These are phyloP conservation scores for Anoplophora glabripennis DNA, from an alignment of 1,140 invertebrate genomes.

Conservation along the genomic window DNA sequence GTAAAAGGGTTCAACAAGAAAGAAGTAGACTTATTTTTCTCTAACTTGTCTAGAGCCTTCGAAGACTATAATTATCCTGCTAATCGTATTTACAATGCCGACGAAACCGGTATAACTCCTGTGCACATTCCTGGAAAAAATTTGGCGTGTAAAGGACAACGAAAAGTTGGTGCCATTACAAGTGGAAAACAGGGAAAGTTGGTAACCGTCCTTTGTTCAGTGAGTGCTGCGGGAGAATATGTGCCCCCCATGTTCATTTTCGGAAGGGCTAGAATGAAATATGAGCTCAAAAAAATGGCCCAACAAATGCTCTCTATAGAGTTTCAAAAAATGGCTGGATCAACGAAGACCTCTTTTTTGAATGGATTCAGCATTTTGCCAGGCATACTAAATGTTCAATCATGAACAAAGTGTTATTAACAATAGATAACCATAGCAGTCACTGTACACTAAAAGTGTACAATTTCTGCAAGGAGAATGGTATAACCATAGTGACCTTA, in stretches of 20 bases:
- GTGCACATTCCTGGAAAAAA: conserved; percentile 15
- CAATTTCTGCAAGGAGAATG: neutral
- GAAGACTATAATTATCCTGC: neutral
- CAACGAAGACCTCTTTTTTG: conserved; percentile 19
- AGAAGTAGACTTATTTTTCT: conserved; percentile 2
- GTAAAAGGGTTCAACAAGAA: conserved; percentile 11
- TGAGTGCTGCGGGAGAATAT: conserved; percentile 31
- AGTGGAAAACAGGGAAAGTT: conserved; percentile 32
- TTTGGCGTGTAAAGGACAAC: conserved; percentile 34
- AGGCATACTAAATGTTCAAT: neutral
- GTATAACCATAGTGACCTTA: conserved; percentile 28
- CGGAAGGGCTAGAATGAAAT: conserved; percentile 3
- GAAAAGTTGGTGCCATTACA: conserved; percentile 46
- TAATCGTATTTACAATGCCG: neutral
- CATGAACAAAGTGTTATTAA: conserved; percentile 34
- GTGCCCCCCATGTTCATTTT: conserved; percentile 13
- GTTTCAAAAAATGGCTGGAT: conserved; percentile 41
- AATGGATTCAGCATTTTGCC: conserved; percentile 11
- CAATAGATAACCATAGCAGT: conserved; percentile 37
- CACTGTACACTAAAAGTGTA: neutral
- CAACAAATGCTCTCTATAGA: too few relatives aligned
- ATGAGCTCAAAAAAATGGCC: conserved; percentile 5
- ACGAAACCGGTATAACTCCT: conserved; percentile 10
- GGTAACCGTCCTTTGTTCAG: conserved; percentile 42
- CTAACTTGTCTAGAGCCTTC: neutral